phyloP scores from a whole-genome alignment of 2,888 invertebrate genomes.

The Apamea crenata region DNA sequence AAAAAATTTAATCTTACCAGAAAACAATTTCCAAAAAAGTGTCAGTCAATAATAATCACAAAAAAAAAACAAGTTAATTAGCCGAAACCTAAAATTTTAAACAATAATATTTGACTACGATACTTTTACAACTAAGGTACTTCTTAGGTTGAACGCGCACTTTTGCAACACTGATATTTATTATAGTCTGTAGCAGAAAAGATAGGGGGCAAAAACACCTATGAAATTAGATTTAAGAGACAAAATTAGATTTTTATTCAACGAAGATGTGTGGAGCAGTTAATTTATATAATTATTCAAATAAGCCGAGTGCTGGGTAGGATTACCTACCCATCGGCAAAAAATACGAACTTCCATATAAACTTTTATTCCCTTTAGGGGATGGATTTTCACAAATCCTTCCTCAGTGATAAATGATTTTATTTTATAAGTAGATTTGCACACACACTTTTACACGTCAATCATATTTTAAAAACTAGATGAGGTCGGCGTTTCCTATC shows the following conservation, averaged over 20 bases:
- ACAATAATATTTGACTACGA: slow-evolving; percentile 24
- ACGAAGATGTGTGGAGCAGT: background rate
- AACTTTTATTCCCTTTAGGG: background rate
- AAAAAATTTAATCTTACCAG: background rate
- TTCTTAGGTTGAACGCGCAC: slow-evolving; percentile 17
- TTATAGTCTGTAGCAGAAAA: background rate
- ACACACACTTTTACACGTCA: too few relatives aligned
- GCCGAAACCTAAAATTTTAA: slow-evolving; percentile 7
- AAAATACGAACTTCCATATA: background rate
- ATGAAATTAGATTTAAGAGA: too few relatives aligned
- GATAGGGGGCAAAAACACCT: background rate
- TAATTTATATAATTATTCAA: background rate
- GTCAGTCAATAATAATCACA: slow-evolving; percentile 51
- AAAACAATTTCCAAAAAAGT: slow-evolving; percentile 1
- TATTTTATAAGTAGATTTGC: too few relatives aligned
- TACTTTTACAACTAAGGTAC: slow-evolving; percentile 43
- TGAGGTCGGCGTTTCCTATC: too few relatives aligned
- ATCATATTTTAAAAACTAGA: too few relatives aligned
- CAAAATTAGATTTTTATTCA: background rate
- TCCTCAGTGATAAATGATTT: background rate
- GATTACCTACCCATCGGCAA: background rate
- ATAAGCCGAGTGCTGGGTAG: background rate
- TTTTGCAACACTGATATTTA: slow-evolving; percentile 9
- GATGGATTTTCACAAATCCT: background rate
- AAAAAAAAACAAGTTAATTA: slow-evolving; percentile 24